Conservation (phyloP, 2,888 invertebrate species). For the Trissonchulus latispiculum region DNA sequence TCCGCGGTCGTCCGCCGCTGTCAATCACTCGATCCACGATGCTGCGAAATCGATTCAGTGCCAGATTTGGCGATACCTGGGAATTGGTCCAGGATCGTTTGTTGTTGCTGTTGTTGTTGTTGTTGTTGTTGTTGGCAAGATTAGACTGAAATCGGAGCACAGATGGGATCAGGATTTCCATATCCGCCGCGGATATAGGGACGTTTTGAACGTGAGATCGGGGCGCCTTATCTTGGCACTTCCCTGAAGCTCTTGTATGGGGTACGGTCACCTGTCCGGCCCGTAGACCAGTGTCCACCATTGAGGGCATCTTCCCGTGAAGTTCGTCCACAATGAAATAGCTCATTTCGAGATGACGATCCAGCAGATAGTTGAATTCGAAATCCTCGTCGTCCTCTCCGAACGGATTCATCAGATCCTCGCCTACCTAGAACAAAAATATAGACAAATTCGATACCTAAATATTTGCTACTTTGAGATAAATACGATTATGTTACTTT, state of each 20-base stretch:
- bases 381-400: no score
- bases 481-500: no score
- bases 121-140: no score
- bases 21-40: no score
- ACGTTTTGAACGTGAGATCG: not conserved
- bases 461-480: no score
- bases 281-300: not conserved
- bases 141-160: no score
- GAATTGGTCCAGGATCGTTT: no score
- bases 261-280: not conserved
- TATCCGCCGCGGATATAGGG: not conserved
- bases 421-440: constrained; percentile 30
- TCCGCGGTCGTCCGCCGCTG: no score
- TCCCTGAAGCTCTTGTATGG: not conserved
- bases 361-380: constrained; percentile 35
- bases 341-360: constrained; percentile 34
- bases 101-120: no score
- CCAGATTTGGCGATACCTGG: no score
- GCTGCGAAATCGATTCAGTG: no score
- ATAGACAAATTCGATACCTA: no score
- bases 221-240: not conserved
- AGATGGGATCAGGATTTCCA: not conserved
- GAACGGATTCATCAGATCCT: constrained; percentile 35
- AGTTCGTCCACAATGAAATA: constrained; percentile 35
- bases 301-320: constrained; percentile 34